Conservation (phyloP, 2,888 invertebrate genomes). For the Drosophila neotestacea region DNA sequence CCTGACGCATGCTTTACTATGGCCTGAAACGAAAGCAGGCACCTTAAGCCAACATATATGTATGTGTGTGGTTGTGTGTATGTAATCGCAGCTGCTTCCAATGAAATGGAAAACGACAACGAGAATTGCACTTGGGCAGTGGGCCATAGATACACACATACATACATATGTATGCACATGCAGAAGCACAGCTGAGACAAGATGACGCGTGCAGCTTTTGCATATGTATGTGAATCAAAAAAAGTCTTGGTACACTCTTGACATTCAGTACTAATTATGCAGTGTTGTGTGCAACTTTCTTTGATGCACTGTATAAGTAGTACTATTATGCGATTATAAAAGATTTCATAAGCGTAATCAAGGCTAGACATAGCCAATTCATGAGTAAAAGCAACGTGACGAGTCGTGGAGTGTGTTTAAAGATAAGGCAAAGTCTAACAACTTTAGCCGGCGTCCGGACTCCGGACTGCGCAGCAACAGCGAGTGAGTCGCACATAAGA, state of each 20-base stretch:
- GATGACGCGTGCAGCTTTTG: slow-evolving; percentile 2
- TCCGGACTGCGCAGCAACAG: slow-evolving; percentile 32
- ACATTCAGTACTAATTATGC: too few relatives aligned
- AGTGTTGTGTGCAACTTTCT: background rate
- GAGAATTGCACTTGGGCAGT: slow-evolving; percentile 40
- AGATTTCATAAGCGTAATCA: slow-evolving; percentile 37
- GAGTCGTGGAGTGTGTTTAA: background rate
- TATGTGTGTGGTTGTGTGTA: background rate
- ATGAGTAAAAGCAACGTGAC: slow-evolving; percentile 16
- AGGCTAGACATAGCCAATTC: slow-evolving; percentile 40
- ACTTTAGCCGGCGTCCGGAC: background rate
- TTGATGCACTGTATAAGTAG: background rate
- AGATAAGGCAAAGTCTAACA: slow-evolving; percentile 45
- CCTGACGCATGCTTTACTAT: slow-evolving; percentile 21
- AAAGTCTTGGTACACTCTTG: background rate
- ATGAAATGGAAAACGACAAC: slow-evolving; percentile 44
- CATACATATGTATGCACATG: background rate
- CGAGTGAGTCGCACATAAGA: background rate
- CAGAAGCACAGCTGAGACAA: slow-evolving; percentile 12
- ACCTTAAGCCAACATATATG: slow-evolving; percentile 13
- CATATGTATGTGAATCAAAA: background rate
- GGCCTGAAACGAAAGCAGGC: slow-evolving; percentile 25
- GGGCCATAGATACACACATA: slow-evolving; percentile 25
- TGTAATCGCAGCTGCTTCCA: slow-evolving; percentile 2
- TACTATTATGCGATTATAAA: slow-evolving; percentile 1